Percentiles rank a stretch among this genome's conserved stretches.
Conservation (phyloP, 2,888 invertebrate species). For the Geotrupes spiniger region DNA sequence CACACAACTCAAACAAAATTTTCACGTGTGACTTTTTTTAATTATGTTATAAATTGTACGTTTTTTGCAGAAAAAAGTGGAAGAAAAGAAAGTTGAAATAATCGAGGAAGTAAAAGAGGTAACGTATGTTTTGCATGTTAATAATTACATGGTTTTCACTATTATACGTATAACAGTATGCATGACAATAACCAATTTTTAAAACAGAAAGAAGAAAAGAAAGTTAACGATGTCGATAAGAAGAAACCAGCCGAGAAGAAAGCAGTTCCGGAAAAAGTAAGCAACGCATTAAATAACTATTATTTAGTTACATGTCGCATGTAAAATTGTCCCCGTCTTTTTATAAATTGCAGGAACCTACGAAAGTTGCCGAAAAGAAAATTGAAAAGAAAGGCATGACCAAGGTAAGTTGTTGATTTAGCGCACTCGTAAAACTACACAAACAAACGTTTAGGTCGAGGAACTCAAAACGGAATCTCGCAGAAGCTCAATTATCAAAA, state of each 20-base stretch:
- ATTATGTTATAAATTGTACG: constrained; percentile 8
- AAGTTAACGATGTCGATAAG: constrained; percentile 43
- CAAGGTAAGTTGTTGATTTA: constrained; percentile 37
- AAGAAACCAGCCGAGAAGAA: constrained; percentile 59
- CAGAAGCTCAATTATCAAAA: constrained; percentile 44
- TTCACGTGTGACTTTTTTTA: background rate
- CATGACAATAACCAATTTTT: constrained; percentile 4
- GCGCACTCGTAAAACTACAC: constrained; percentile 8
- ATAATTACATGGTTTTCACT: constrained; percentile 14
- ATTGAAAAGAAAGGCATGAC: constrained; percentile 34
- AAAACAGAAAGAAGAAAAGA: constrained; percentile 40
- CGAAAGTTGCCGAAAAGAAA: constrained; percentile 23
- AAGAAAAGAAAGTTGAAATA: constrained; percentile 44
- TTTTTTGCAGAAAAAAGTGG: constrained; percentile 26
- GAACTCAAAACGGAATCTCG: constrained; percentile 46
- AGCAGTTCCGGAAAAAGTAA: constrained; percentile 46
- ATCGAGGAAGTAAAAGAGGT: constrained; percentile 35
- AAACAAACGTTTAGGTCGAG: constrained; percentile 39
- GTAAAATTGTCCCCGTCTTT: background rate
- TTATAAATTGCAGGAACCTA: constrained; percentile 25
- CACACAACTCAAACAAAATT: background rate
- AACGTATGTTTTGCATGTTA: constrained; percentile 12
- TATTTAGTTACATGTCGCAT: constrained; percentile 6
- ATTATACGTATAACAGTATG: constrained; percentile 15
- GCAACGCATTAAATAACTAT: constrained; percentile 6